These are phyloP conservation scores for Drosophila demipolita DNA, from an alignment of 2,888 invertebrate species.

Conservation along the genomic window DNA sequence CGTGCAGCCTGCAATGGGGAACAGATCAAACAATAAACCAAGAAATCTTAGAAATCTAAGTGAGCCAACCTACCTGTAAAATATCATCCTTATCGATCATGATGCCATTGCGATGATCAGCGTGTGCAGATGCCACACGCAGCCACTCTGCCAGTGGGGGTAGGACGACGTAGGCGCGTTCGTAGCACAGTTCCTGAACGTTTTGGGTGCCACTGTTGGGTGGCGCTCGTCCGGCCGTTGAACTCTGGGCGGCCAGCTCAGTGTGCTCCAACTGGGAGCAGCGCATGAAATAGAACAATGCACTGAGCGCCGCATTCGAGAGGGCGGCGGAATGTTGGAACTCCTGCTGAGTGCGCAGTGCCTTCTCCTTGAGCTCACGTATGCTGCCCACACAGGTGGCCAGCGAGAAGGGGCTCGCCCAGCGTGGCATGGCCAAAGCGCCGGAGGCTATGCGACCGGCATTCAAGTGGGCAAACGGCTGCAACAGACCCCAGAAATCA, in stretches of 20 bases:
- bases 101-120: slow-evolving; percentile 91
- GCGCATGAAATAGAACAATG: slow-evolving; percentile 96
- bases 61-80: slow-evolving; percentile 87
- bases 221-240: slow-evolving; percentile 61
- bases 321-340: slow-evolving; percentile 86
- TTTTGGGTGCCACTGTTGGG: slow-evolving; percentile 79
- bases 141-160: slow-evolving; percentile 97
- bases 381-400: slow-evolving; percentile 95
- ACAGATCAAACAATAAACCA: neutral
- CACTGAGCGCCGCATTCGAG: slow-evolving; percentile 90
- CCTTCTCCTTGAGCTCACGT: slow-evolving; percentile 91
- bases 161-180: slow-evolving; percentile 93
- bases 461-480: slow-evolving; percentile 95
- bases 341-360: slow-evolving; percentile 87
- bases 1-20: slow-evolving; percentile 87
- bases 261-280: slow-evolving; percentile 93
- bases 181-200: slow-evolving; percentile 92
- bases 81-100: slow-evolving; percentile 94
- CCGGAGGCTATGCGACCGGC: slow-evolving; percentile 95
- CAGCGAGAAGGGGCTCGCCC: slow-evolving; percentile 90
- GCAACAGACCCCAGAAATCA: slow-evolving; percentile 95
- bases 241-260: slow-evolving; percentile 84
- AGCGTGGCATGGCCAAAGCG: slow-evolving; percentile 92
- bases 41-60: neutral
- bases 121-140: slow-evolving; percentile 92